phyloP scores from a whole-genome alignment of 2,113 vertebrate genomes.

The Labeo rohita region DNA sequence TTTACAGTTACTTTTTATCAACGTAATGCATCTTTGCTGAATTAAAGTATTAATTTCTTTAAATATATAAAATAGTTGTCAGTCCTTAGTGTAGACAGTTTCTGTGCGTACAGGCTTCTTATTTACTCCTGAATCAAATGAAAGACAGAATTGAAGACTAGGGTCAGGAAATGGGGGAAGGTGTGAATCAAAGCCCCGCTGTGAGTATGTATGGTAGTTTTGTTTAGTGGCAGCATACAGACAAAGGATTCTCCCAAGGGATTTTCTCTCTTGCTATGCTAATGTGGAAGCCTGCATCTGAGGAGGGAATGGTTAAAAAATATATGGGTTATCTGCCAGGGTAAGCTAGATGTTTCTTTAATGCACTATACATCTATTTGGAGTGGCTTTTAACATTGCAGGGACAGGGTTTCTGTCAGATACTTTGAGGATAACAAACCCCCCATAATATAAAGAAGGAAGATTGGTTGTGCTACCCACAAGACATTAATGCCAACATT shows the following conservation, averaged over 20 bases:
- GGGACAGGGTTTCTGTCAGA: not conserved
- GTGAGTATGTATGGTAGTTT: slow-evolving; percentile 43
- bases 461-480: not conserved
- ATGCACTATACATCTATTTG: slow-evolving; percentile 4
- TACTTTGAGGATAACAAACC: not conserved
- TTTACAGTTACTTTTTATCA: not conserved
- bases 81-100: not conserved
- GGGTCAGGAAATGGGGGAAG: slow-evolving; percentile 50
- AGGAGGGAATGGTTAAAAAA: slow-evolving; percentile 49
- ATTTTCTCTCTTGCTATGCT: slow-evolving; percentile 53
- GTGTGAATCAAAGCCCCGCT: slow-evolving; percentile 21
- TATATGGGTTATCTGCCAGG: slow-evolving; percentile 56
- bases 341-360: slow-evolving; percentile 30
- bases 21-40: not conserved
- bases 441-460: not conserved
- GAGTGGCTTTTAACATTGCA: not conserved
- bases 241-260: slow-evolving; percentile 56
- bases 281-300: slow-evolving; percentile 43
- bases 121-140: slow-evolving; percentile 26
- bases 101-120: slow-evolving; percentile 8
- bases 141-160: slow-evolving; percentile 24
- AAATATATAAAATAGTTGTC: not conserved
- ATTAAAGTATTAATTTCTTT: not conserved
- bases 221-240: slow-evolving; percentile 52
- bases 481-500: not conserved